Evolutionary conservation across 2,797 vertebrate genomes (phyloP), one percentile per base, ranked within the genome.

Genomic region (Ciconia nigra): DNA sequence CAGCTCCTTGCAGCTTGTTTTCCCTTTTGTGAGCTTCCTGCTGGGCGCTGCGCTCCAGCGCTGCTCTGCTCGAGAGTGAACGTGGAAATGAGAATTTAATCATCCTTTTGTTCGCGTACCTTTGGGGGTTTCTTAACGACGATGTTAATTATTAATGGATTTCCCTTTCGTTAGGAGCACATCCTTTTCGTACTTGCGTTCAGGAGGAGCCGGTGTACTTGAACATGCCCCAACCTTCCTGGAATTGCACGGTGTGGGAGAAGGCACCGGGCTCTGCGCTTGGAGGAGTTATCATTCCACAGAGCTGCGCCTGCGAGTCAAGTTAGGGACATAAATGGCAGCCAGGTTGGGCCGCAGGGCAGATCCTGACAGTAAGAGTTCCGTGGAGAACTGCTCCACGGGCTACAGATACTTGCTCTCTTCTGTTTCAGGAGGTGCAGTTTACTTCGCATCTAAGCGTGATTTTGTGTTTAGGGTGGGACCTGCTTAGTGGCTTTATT

Each of bases 381-480:
- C 59, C 4, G 5, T 21, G 3, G 37, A 44, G 74, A 72, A 1
- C 37, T 20, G 67, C 26, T 41, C 14, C n/a, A 0, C 4, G 10
- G 11, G 4, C 8, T 22, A 0, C 3, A 22, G 46, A 9, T 14
- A 3, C 21, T 69, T 4, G 9, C 19, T 51, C 17, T 8, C 35
- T 65, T 28, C 31, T 31, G 19, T 39, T 49, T 55, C 37, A 4
- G 41, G 58, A 44, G 25, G 28, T 41, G 15, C 24, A 5, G 15
- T 67, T 66, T 59, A 6, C 25, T 29, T 13, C 12, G 41, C 63
- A 1, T 37, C 51, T 69, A 20, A 42, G 57, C 3, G 11, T 31
- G 54, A n/a, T 41, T 52, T 66, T 4, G 46, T 28, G 46, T 6
- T 11, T n/a, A 25, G 46, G 33, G 67, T 79, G 46, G 13, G 12